phyloP scores from a whole-genome alignment of 2,888 invertebrate genomes.

The Bugulina stolonifera region DNA sequence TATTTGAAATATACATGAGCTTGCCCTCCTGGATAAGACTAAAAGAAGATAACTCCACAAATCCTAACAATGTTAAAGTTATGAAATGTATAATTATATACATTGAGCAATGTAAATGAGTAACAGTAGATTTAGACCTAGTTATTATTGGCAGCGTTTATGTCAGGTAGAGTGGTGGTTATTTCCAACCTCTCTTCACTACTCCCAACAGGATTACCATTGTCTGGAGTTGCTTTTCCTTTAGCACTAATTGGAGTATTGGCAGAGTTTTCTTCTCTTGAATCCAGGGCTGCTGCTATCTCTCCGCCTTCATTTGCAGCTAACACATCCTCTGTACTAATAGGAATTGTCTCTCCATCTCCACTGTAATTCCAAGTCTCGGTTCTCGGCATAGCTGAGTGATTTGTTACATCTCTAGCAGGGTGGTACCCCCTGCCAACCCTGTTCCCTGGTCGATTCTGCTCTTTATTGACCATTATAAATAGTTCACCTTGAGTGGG shows the following conservation, averaged over 20 bases:
- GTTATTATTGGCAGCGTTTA: background rate
- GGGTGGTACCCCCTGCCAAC: background rate
- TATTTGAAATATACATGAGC: too few relatives aligned
- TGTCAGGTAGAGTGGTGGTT: constrained; percentile 5
- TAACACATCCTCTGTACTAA: background rate
- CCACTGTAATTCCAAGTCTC: background rate
- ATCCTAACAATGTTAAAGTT: too few relatives aligned
- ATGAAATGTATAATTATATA: too few relatives aligned
- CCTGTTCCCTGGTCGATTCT: constrained; percentile 18
- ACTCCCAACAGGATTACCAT: background rate
- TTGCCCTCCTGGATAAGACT: too few relatives aligned
- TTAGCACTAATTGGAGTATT: background rate
- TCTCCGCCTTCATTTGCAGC: too few relatives aligned
- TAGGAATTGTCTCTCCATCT: background rate
- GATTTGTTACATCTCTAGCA: background rate
- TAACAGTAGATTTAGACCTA: too few relatives aligned
- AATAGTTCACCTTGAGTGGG: constrained; percentile 25
- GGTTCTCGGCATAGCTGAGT: background rate
- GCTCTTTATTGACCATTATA: constrained; percentile 22
- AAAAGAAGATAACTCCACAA: too few relatives aligned
- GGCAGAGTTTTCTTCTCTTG: background rate
- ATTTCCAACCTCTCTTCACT: constrained; percentile 18
- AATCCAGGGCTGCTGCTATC: background rate
- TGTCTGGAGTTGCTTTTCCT: background rate
- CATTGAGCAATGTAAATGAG: too few relatives aligned